Base-by-base conservation (phyloP, 92 coral and sea anemone genomes). In the Bergia puertoricense region DNA sequence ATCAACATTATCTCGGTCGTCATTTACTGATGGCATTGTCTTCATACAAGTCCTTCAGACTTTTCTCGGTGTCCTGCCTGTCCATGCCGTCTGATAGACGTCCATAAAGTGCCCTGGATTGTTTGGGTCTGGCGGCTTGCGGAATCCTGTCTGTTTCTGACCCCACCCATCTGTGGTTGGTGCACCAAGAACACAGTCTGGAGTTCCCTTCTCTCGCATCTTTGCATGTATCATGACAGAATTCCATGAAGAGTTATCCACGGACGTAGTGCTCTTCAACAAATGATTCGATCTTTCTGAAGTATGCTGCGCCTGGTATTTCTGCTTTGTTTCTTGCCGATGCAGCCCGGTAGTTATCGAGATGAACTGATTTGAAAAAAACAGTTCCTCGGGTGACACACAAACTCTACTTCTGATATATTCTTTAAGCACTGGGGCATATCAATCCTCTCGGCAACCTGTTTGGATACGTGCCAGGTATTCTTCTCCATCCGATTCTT, bases 401-500 rank as follows among this genome's bases (percentile, higher is more conserved):
- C 81, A 45, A 46, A 85, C 72, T 9, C 68, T 48, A 51, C 81
- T 85, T 2, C 67, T 74, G 69, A 85, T 85, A 46, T 74, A 85
- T 18, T 85, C 81, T 6, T 23, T 73, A 22, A 85, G 88, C 30
- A 57, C 86, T 59, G 86, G 76, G 75, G 86, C 86, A 2, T 86
- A 68, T 86, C 89, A 6, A 75, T 76, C 74, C 83, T 86, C 23
- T 86, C 83, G 38, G 89, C 74, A 11, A 86, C 89, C 62, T 37
- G 44, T 1, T 22, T 40, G 76, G 30, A 56, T 1, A 54, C 57
- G 78, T 86, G 74, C 89, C 76, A 86, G 37, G 82, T 66, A 82
- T 82, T 82, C 51, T 39, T 89, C 22, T 81, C 91, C 92, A 86
- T 90, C 46, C 89, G 87, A n/a, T n/a, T 45, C 6, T 45, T 45